These are phyloP conservation scores for sheep (Ovis aries) DNA, from an alignment of 2,113 vertebrate genomes.

Conservation along the genomic window DNA sequence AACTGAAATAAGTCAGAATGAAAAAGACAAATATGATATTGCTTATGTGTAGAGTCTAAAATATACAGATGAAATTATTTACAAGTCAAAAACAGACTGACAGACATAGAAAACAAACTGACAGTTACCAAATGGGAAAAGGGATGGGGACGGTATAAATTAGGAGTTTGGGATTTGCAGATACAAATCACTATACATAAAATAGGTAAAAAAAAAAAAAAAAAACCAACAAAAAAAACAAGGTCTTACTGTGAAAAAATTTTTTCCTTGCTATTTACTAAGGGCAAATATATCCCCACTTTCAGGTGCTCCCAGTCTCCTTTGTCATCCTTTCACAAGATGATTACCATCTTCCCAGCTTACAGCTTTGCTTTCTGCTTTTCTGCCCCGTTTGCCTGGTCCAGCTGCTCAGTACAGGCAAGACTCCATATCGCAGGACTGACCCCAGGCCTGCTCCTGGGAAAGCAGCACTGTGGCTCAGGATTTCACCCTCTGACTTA, in stretches of 20 bases:
- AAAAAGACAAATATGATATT: background rate
- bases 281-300: background rate
- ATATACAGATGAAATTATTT: background rate
- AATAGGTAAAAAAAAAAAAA: background rate
- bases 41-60: background rate
- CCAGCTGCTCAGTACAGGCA: background rate
- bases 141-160: background rate
- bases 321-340: background rate
- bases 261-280: background rate
- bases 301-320: background rate
- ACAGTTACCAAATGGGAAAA: background rate
- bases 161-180: background rate
- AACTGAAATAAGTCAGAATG: background rate
- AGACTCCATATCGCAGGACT: rapidly evolving
- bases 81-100: background rate
- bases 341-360: background rate
- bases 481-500: background rate
- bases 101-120: background rate
- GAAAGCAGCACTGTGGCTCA: rapidly evolving
- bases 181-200: background rate
- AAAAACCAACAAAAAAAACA: background rate
- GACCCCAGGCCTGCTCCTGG: background rate
- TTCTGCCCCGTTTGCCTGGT: background rate
- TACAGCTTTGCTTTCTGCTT: background rate
- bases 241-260: background rate